phyloP scores from a whole-genome alignment of 2,888 invertebrate species.

The Oligia latruncula region DNA sequence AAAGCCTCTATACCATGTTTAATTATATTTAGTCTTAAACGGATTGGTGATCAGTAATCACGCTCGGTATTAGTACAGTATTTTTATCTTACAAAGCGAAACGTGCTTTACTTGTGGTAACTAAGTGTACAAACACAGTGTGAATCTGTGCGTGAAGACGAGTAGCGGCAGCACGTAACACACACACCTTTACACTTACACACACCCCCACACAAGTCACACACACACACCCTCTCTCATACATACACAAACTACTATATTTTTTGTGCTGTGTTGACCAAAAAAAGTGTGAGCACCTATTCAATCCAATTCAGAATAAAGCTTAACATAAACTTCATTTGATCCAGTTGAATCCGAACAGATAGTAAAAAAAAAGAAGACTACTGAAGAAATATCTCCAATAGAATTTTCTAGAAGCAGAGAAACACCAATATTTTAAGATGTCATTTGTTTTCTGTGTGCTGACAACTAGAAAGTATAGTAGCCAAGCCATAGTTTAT shows the following conservation, averaged over 20 bases:
- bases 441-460: constrained; percentile 29
- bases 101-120: too few relatives aligned
- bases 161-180: neutral
- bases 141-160: too few relatives aligned
- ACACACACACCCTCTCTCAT: too few relatives aligned
- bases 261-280: neutral
- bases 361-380: constrained; percentile 16
- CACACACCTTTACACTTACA: too few relatives aligned
- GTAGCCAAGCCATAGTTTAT: constrained; percentile 22
- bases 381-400: neutral
- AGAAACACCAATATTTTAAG: constrained; percentile 22
- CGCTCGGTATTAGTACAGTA: too few relatives aligned
- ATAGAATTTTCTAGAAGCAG: neutral
- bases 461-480: constrained; percentile 41
- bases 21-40: neutral
- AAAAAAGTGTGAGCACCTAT: neutral
- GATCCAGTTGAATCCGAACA: neutral
- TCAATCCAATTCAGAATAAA: neutral
- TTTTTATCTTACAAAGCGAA: too few relatives aligned
- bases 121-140: too few relatives aligned
- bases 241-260: too few relatives aligned
- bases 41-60: neutral
- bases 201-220: too few relatives aligned
- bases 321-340: neutral
- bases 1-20: neutral